These are phyloP conservation scores for Minunthozetes semirufus DNA, from an alignment of 2,888 invertebrate genomes.

Conservation along the genomic window DNA sequence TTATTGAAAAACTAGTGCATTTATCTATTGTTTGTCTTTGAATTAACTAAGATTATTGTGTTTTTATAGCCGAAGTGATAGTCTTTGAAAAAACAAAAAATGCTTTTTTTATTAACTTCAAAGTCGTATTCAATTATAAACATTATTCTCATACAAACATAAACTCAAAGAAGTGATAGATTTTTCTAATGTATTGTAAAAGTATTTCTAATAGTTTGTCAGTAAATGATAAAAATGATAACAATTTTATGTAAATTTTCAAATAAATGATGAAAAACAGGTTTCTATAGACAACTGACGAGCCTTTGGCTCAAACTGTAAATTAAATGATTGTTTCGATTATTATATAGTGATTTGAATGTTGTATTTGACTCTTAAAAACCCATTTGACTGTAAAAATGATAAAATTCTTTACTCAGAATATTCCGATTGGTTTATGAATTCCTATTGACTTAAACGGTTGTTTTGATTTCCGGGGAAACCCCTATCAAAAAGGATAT, in stretches of 20 bases:
- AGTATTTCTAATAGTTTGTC: neutral
- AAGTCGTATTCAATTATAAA: neutral
- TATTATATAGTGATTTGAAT: neutral
- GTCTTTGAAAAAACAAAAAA: neutral
- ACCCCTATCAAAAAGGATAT: no score
- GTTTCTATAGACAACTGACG: conserved; percentile 22
- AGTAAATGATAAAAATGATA: neutral
- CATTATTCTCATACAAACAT: no score
- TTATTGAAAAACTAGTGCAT: no score
- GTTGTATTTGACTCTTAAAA: neutral
- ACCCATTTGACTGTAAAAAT: neutral
- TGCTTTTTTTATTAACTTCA: neutral
- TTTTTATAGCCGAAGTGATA: neutral
- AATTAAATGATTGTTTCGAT: neutral
- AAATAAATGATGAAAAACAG: neutral
- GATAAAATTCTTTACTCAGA: neutral
- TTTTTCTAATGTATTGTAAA: neutral
- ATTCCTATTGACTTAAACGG: no score
- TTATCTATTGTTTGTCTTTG: neutral
- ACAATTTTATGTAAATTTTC: neutral
- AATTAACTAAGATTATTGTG: neutral
- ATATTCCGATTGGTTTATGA: no score
- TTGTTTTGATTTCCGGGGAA: no score
- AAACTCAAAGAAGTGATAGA: conserved; percentile 7
- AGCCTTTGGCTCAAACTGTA: neutral